Percentiles rank a stretch among this genome's conserved stretches.
phyloP scores from a whole-genome alignment of 2,888 invertebrate species.

The Leistus spinibarbis region DNA sequence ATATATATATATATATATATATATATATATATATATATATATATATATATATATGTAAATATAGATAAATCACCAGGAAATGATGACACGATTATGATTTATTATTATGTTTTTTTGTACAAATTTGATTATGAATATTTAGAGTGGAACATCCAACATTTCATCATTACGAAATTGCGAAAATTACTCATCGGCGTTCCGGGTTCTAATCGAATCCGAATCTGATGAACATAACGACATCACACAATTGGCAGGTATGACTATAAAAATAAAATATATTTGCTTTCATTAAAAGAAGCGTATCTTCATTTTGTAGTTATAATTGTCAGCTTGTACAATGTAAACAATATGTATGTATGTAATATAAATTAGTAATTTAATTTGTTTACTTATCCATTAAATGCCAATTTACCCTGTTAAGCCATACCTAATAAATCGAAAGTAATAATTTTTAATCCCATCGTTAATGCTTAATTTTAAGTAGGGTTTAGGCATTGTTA shows the following conservation, averaged over 20 bases:
- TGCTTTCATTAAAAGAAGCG: background rate
- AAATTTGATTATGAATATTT: constrained; percentile 20
- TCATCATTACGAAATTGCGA: constrained; percentile 65
- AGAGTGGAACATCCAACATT: constrained; percentile 35
- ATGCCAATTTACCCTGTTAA: too few relatives aligned
- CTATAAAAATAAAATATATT: background rate
- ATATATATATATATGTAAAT: background rate
- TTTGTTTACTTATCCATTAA: too few relatives aligned
- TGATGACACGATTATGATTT: constrained; percentile 18
- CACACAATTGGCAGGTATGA: constrained; percentile 33
- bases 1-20: too few relatives aligned
- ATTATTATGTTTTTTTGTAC: constrained; percentile 5
- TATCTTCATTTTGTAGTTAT: too few relatives aligned
- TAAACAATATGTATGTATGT: too few relatives aligned
- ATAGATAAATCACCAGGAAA: constrained; percentile 11
- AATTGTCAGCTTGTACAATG: too few relatives aligned
- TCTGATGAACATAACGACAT: constrained; percentile 55
- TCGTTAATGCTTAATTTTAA: background rate
- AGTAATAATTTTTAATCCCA: too few relatives aligned
- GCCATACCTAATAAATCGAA: too few relatives aligned
- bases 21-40: too few relatives aligned
- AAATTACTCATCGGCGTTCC: constrained; percentile 74
- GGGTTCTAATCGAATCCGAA: constrained; percentile 67
- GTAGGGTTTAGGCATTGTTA: background rate
- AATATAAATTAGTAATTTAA: too few relatives aligned